Evolutionary conservation across 2,888 invertebrate genomes (phyloP), one percentile per base, ranked within the genome.

Genomic region (Andrena bicolor): DNA sequence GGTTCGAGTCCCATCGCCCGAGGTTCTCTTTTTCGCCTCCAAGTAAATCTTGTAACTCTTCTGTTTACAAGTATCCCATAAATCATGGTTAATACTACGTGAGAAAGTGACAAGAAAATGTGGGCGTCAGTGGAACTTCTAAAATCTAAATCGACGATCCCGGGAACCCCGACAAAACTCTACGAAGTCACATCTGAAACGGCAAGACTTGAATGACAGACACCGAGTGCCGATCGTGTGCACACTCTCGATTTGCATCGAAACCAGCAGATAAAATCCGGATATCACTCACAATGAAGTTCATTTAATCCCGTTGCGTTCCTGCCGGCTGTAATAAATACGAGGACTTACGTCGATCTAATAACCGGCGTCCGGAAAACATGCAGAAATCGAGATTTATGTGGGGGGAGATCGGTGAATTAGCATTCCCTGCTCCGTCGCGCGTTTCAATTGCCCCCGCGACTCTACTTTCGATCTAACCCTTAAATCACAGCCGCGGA

Each of bases 401-500:
- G 2, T 68, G 2, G 51, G 1, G n/a, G 41, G 10, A 32, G 63
- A 48, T 63, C 66, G 41, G 41, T 66, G 51, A 72, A 82, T 82
- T 82, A 68, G 63, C 71, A 76, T 68, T 68, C 58, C 51, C 16
- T 4, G 70, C 23, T 48, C 4, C 30, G 20, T 51, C 8, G 26
- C 63, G 56, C 7, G 53, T 51, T 58, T 65, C 76, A 73, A 68
- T 70, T 70, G 64, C 68, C 51, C 51, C 51, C 6, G 56, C 61
- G 64, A 30, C 76, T 77, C 73, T 78, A 71, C 68, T 79, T 65
- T 49, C 66, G 63, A 16, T 41, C 8, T 8, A 32, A 2, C 8
- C 48, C 26, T 28, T 78, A 77, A 75, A 87, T 85, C 71, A 65
- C 60, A 74, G 49, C 51, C 30, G 64, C 73, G 35, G 51, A 70